Evolutionary conservation across 1,140 invertebrate species (phyloP).

Genomic region (Pogonognathellus flavescens): DNA sequence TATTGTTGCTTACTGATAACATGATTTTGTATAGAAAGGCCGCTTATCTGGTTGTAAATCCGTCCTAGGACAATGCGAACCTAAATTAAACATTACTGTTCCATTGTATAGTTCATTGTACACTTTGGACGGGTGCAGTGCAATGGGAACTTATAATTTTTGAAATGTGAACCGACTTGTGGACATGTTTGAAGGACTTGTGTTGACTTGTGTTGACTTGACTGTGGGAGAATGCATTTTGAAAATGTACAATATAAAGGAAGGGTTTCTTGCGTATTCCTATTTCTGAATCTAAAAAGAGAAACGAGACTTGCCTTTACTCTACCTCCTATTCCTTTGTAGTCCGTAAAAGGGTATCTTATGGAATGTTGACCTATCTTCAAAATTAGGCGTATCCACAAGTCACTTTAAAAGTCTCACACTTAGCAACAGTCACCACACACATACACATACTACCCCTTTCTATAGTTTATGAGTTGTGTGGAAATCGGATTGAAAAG

Average conservation of each 20-base stretch:
- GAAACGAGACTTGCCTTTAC: slow-evolving; percentile 35
- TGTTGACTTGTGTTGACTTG: slow-evolving; percentile 27
- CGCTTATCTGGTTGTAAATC: not conserved
- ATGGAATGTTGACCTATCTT: slow-evolving; percentile 50
- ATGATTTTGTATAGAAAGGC: not conserved
- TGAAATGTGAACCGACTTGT: not conserved
- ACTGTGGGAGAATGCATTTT: slow-evolving; percentile 16
- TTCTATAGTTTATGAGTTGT: slow-evolving; percentile 49
- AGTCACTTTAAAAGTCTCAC: slow-evolving; percentile 46
- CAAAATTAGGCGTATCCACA: slow-evolving; percentile 47
- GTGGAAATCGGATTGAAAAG: slow-evolving; percentile 46
- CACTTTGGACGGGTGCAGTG: too few relatives aligned
- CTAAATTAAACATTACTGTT: slow-evolving; percentile 22
- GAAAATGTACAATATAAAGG: not conserved
- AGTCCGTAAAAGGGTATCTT: slow-evolving; percentile 42
- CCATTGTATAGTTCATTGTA: not conserved
- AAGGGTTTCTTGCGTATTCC: too few relatives aligned
- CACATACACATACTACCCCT: slow-evolving; percentile 36
- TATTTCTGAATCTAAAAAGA: slow-evolving; percentile 25
- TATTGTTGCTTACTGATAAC: not conserved
- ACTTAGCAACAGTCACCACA: slow-evolving; percentile 39
- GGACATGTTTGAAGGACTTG: slow-evolving; percentile 33
- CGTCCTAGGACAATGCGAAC: not conserved
- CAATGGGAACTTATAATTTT: slow-evolving; percentile 1
- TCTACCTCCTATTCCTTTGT: slow-evolving; percentile 38